Evolutionary conservation across 2,888 invertebrate species (phyloP), one percentile per base, ranked within the genome.

Genomic region (Apomyelois bistriatella): DNA sequence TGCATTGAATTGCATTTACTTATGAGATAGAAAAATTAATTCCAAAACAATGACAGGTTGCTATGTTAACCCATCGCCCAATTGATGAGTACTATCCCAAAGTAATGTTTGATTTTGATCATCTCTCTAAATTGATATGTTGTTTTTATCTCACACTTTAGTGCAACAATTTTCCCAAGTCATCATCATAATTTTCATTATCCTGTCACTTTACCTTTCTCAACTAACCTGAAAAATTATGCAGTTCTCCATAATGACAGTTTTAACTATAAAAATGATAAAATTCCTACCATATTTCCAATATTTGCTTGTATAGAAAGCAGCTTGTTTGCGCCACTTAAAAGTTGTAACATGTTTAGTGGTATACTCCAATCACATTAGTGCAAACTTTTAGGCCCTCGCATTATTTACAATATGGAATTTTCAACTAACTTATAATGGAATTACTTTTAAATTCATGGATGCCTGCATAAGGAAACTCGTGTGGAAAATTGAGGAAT

Each of bases 401-500:
- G 59, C 68, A 75, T 83, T 80, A 82, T 83, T 81, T 81, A 76
- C 68, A 69, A 76, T 76, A 74, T 67, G 67, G 70, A 79, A 79
- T 78, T 73, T 76, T 71, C 70, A 64, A 56, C 49, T 54, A 68
- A 85, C 79, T 86, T 84, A 76, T 84, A 86, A 87, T 87, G 81
- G 81, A 83, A 84, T 84, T 82, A 79, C 80, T 85, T 83, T 77
- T 69, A 73, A 83, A 84, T 85, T 83, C 79, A 82, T 76, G 72
- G 57, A 67, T 61, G 68, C 62, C 63, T 71, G 73, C 70, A 74
- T 70, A 61, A 65, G 65, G 67, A 76, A 69, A 61, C 41, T 50
- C 15, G 22, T 40, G 15, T 41, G 40, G 15, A 49, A 41, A 50
- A 48, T 30, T 49, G 15, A 15, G 38, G 48, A 7, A 49, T 49